Evolutionary conservation across 2,797 vertebrate species (phyloP), one percentile per base, ranked within the genome.

Genomic region (Anas acuta): DNA sequence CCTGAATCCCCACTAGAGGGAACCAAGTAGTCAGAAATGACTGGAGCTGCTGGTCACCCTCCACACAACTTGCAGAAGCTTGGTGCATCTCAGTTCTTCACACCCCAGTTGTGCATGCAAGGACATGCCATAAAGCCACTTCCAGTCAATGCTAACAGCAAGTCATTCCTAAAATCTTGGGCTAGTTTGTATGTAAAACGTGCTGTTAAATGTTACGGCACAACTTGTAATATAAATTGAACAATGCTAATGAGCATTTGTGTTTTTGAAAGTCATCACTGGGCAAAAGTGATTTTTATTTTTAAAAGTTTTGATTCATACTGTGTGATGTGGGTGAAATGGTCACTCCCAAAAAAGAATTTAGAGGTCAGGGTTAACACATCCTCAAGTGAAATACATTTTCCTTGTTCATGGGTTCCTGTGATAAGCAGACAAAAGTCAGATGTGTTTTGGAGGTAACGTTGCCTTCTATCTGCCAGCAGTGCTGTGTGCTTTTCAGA

Each of bases 1-100:
- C 69, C 60, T 33, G 41, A 33, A 11, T 80, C 53, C 28, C 97
- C 98, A 92, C 97, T 96, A 98, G 98, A 96, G 98, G 98, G 98
- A 97, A 90, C 88, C 92, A 96, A 78, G 92, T 14, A 49, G 86
- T 73, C 79, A 92, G 58, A 43, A 87, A 96, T 95, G 62, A 13
- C 7, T 8, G 18, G 26, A 70, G 45, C 56, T 83, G 70, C 7
- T 6, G 16, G 17, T 51, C 78, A 33, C 75, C 3, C 10, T 76
- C 17, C 7, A 1, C 1, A 7, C 32, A 4, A 4, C 39, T 64
- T 17, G 41, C 3, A 18, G 13, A 65, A 25, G 23, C 37, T 25
- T 33, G 1, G 32, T 69, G 39, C 60, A 8, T 60, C 30, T 75
- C 3, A 0, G 22, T 57, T 86, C 74, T 69, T 76, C 60, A 5